Conservation (phyloP, 2,797 vertebrate genomes). For the Lepus oiostolus region DNA sequence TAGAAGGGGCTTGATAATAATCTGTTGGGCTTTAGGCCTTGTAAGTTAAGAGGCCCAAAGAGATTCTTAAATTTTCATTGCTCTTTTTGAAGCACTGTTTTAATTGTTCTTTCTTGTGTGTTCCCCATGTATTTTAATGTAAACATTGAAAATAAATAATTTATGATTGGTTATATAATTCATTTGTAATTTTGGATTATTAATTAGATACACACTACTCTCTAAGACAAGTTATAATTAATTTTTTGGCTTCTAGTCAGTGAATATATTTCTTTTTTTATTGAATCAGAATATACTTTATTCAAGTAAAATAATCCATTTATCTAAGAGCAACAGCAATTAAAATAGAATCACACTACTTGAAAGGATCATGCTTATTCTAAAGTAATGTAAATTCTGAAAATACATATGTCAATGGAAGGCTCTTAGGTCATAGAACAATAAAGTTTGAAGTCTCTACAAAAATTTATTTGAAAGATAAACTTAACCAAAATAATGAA, state of each 20-base stretch:
- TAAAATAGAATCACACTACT: conserved; percentile 50
- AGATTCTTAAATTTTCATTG: not conserved
- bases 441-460: not conserved
- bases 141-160: conserved; percentile 36
- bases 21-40: too few relatives aligned
- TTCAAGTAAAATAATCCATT: conserved; percentile 51
- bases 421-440: not conserved
- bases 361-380: not conserved
- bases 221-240: conserved; percentile 26
- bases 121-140: conserved; percentile 33
- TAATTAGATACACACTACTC: not conserved
- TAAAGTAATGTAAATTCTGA: not conserved
- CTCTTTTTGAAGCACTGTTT: not conserved
- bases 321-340: not conserved
- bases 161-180: not conserved
- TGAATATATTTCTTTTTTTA: conserved; percentile 18
- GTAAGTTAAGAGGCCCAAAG: too few relatives aligned
- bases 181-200: not conserved
- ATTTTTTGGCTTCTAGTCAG: not conserved
- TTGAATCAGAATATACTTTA: conserved; percentile 16
- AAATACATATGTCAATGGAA: not conserved
- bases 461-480: not conserved
- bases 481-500: conserved; percentile 38
- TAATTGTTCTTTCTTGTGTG: not conserved
- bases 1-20: too few relatives aligned